A percentile compares a stretch with the other conserved stretches of the same genome.
Conservation (phyloP, 2,888 invertebrate genomes). For the Abscondita cerata region DNA sequence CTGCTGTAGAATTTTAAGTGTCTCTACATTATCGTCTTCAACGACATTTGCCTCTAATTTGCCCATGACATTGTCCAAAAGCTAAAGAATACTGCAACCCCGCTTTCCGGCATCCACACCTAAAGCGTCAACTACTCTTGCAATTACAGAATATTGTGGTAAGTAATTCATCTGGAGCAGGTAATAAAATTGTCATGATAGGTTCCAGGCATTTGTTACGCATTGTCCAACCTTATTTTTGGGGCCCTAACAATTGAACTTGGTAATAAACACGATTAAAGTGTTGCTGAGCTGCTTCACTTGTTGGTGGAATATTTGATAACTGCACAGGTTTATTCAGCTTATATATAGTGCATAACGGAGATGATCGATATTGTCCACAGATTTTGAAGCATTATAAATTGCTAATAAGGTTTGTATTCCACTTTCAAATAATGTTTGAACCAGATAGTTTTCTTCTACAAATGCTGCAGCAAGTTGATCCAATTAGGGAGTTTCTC, state of each 20-base stretch:
- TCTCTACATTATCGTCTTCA: no score
- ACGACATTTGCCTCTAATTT: not conserved
- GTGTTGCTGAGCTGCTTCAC: conserved; percentile 46
- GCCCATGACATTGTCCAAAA: not conserved
- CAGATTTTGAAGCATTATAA: conserved; percentile 46
- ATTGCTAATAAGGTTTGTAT: not conserved
- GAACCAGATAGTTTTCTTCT: conserved; percentile 11
- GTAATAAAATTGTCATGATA: conserved; percentile 40
- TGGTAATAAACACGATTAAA: conserved; percentile 39
- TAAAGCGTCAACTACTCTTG: conserved; percentile 34
- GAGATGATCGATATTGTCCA: conserved; percentile 21
- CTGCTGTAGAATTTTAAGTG: no score
- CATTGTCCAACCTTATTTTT: conserved; percentile 28
- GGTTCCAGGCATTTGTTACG: conserved; percentile 36
- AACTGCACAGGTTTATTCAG: conserved; percentile 46
- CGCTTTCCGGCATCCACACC: conserved; percentile 36
- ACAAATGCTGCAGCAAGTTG: not conserved
- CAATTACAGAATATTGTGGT: conserved; percentile 33
- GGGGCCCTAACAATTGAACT: conserved; percentile 32
- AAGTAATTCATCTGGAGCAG: conserved; percentile 36
- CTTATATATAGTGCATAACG: conserved; percentile 40
- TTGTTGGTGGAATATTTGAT: conserved; percentile 46
- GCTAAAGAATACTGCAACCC: no score
- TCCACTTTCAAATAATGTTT: not conserved
- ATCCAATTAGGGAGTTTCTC: conserved; percentile 14